A percentile compares a stretch with the other conserved stretches of the same genome.
Conservation (phyloP, 1,140 invertebrate genomes). For the Trachelipus rathkii region DNA sequence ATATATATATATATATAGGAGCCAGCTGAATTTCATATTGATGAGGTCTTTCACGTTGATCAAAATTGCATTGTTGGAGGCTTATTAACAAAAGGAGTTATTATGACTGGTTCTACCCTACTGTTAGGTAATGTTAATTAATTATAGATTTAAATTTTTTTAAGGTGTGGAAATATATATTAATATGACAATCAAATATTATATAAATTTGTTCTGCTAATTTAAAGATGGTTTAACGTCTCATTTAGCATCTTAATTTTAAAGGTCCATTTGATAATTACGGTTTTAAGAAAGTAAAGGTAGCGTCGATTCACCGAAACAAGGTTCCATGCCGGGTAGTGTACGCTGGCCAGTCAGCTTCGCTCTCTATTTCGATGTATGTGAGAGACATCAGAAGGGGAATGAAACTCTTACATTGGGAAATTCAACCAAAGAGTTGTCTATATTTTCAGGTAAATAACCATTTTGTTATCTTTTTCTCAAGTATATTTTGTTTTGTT, state of each 20-base stretch:
- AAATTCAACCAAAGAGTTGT: slow-evolving; percentile 60
- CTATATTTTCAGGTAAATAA: slow-evolving; percentile 68
- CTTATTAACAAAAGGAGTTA: slow-evolving; percentile 71
- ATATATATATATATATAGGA: too few relatives aligned
- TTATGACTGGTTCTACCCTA: slow-evolving; percentile 75
- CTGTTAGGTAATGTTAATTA: slow-evolving; percentile 58
- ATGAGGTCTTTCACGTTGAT: slow-evolving; percentile 82
- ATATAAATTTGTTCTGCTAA: background rate
- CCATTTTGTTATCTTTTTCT: background rate
- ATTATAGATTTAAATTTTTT: too few relatives aligned
- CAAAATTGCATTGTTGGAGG: slow-evolving; percentile 75
- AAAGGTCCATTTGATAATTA: slow-evolving; percentile 78
- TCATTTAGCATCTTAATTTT: background rate
- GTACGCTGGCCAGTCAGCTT: slow-evolving; percentile 83
- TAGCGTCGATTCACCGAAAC: slow-evolving; percentile 84
- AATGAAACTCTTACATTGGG: slow-evolving; percentile 65
- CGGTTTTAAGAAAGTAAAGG: slow-evolving; percentile 68
- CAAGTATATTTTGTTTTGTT: too few relatives aligned
- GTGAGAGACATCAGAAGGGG: slow-evolving; percentile 68
- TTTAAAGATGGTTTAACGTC: too few relatives aligned
- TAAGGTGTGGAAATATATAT: too few relatives aligned
- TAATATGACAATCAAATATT: too few relatives aligned
- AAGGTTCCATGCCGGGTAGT: slow-evolving; percentile 81
- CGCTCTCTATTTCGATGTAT: slow-evolving; percentile 68
- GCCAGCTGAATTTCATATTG: slow-evolving; percentile 81